These are phyloP conservation scores for Idris sp. DNA, from an alignment of 1,140 invertebrate species.

Conservation along the genomic window DNA sequence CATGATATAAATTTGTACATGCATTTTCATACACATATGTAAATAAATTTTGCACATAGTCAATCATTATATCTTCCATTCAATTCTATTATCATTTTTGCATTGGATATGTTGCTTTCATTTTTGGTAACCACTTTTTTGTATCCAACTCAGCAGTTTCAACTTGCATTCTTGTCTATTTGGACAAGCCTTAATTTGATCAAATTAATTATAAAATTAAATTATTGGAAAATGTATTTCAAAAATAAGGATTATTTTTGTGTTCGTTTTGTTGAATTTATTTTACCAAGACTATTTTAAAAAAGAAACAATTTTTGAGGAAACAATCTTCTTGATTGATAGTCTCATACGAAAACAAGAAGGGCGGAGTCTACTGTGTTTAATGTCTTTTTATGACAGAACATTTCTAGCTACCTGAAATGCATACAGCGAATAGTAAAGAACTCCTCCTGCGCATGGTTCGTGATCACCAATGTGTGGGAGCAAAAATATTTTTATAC, in stretches of 20 bases:
- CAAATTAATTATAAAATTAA: no score
- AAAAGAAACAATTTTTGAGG: no score
- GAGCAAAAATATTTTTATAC: constrained; percentile 46
- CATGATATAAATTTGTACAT: constrained; percentile 54
- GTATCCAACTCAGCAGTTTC: no score
- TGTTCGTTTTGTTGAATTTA: no score
- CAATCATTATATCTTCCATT: constrained; percentile 52
- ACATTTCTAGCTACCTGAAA: constrained; percentile 50
- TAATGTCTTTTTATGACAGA: constrained; percentile 39
- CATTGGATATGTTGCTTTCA: constrained; percentile 12
- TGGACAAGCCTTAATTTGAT: no score
- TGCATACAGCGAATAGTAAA: constrained; percentile 49
- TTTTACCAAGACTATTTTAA: no score
- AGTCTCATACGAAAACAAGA: constrained; percentile 25
- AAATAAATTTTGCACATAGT: constrained; percentile 59
- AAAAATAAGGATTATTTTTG: no score
- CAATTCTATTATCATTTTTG: constrained; percentile 23
- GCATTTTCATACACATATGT: constrained; percentile 50
- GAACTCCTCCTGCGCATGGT: constrained; percentile 55
- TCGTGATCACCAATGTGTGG: constrained; percentile 54
- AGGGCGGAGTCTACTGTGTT: constrained; percentile 44
- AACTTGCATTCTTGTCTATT: no score
- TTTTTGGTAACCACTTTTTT: no score
- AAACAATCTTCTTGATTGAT: no score
- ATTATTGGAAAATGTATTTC: no score